phyloP scores from a whole-genome alignment of 1,140 invertebrate genomes.

The Drosophila grimshawi region DNA sequence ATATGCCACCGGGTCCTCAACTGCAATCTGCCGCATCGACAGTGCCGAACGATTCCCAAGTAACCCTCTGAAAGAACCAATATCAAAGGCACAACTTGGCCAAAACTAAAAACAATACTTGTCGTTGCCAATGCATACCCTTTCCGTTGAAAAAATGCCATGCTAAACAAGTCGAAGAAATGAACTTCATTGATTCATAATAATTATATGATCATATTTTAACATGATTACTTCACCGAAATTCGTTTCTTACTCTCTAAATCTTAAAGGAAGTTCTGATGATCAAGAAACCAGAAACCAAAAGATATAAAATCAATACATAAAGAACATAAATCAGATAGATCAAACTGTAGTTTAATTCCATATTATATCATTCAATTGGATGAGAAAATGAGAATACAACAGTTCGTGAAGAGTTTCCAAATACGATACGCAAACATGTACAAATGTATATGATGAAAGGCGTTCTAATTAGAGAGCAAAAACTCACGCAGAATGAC shows the following conservation, averaged over 20 bases:
- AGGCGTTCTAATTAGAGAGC: slow-evolving; percentile 80
- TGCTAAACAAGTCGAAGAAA: too few species aligned
- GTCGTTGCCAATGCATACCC: neutral
- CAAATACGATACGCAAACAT: slow-evolving; percentile 2
- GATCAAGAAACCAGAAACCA: too few species aligned
- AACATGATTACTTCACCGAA: too few species aligned
- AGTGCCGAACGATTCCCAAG: neutral
- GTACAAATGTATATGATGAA: slow-evolving; percentile 36
- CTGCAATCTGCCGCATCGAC: slow-evolving; percentile 2
- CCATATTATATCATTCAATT: neutral
- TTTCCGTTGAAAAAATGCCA: neutral
- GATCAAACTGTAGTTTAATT: too few species aligned
- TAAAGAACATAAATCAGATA: too few species aligned
- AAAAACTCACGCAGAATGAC: slow-evolving; percentile 74
- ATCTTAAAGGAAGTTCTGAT: too few species aligned
- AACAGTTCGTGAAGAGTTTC: neutral
- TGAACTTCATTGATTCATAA: too few species aligned
- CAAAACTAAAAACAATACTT: neutral
- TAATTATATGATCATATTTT: too few species aligned
- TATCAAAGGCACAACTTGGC: slow-evolving; percentile 8
- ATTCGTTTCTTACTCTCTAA: too few species aligned
- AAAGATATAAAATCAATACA: too few species aligned
- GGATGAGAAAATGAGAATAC: neutral
- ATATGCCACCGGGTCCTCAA: slow-evolving; percentile 25
- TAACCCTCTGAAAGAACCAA: neutral